Base-by-base conservation (phyloP, 2,888 invertebrate species). In the Drosophila mulleri region DNA sequence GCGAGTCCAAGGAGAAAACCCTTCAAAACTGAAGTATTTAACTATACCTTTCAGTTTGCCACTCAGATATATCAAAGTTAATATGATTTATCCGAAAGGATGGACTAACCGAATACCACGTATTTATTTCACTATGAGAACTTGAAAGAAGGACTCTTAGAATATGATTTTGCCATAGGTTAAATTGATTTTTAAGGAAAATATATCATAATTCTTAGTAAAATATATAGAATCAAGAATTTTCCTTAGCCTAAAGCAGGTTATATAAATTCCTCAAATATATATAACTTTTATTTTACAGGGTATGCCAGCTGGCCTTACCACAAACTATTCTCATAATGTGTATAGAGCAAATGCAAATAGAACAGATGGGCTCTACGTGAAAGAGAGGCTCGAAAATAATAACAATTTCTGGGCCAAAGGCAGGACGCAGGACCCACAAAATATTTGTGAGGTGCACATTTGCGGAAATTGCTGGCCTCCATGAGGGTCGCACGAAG, bases 401-500 rank as follows among this genome's bases (percentile, higher is more conserved):
- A 69, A 66, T 63, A 75, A 63, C 52, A 66, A 70, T 54, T 75
- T 66, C 42, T 52, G 37, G 26, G 20, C 61, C 26, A 66, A 56
- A 41, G 20, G 37, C 64, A 54, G 42, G 44, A 47, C 42, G 41
- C 64, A 54, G 42, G 44, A 47, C 42, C 37, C 18, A 69, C 18
- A 69, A 61, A 44, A 70, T 62, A 69, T 75, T 58, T 61, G 58
- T 66, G 66, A 32, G 32, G 32, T 32, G 32, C 32, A 70, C 56
- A 69, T 75, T 58, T 61, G 58, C 62, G 66, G 53, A 47, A 72
- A 71, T 65, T 64, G 72, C 61, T 58, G 32, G 53, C 7, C 20
- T 12, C 45, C 47, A 45, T n/a, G 32, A n/a, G 16, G n/a, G 26
- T 16, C 42, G n/a, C 2, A 14, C 5, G 18, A 23, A 29, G 29